phyloP scores from a whole-genome alignment of 2,797 vertebrate genomes.

The Euphonia xanthogaster region DNA sequence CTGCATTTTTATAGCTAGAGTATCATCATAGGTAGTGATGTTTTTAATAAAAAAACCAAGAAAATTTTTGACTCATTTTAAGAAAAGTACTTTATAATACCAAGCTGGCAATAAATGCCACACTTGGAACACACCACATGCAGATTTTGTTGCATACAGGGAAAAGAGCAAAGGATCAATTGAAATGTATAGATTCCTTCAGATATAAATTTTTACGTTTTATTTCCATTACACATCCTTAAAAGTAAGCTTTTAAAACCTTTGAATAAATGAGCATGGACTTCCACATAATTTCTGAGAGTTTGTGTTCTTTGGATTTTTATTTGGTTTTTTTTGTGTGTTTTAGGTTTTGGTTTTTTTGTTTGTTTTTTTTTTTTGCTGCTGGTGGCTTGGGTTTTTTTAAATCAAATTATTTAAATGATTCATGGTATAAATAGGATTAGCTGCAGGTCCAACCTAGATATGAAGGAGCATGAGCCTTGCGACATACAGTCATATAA shows the following conservation, averaged over 20 bases:
- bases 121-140: neutral
- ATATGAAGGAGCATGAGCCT: neutral
- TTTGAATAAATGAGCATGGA: neutral
- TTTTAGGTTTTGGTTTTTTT: neutral
- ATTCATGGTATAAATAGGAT: neutral
- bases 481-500: neutral
- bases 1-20: neutral
- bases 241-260: neutral
- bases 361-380: neutral
- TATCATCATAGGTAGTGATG: neutral
- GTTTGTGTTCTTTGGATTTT: neutral
- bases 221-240: neutral
- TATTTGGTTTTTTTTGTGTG: neutral
- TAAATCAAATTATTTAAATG: neutral
- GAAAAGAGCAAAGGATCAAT: neutral
- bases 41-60: neutral
- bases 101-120: neutral
- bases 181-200: neutral
- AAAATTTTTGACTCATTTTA: neutral
- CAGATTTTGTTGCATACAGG: rapidly evolving
- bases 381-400: neutral
- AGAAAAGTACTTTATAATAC: neutral
- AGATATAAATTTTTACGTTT: neutral
- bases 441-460: neutral
- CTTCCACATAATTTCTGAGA: neutral